Evolutionary conservation across 30 jellyfish, hydroid and myxozoan genomes (phyloP), one percentile per base, ranked within the genome.

Genomic region (Pelagia noctiluca): DNA sequence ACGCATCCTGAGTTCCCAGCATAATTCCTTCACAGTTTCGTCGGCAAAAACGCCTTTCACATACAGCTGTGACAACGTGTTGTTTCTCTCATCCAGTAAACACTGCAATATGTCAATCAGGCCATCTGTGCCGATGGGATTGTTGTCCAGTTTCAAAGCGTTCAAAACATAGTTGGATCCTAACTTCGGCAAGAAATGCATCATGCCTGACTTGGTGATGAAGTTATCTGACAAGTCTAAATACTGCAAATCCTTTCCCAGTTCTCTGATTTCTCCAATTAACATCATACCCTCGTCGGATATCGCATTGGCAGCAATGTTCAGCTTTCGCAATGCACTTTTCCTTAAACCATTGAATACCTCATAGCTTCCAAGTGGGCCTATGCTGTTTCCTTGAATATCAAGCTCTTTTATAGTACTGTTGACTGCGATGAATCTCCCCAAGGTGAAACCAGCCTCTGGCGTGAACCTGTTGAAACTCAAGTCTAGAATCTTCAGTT

Each of bases 401-500:
- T 33, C 62, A 2, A 82, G 82, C 35, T 69, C 92, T 35, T 52
- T 31, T 0, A 82, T 80, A 10, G 46, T 60, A 19, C 50, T 48
- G 46, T 71, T 30, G 38, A n/a, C 82, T 0, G 81, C 11, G 19
- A 82, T 28, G 21, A 82, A 50, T 22, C 73, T 52, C 23, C 92
- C 85, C 8, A 82, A 32, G 38, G 82, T 82, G 2, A 48, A 25
- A 26, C 92, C 92, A 36, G 84, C 75, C 32, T 82, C 76, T 0
- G 86, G 81, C n/a, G 92, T 82, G 54, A 82, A 82, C 30, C 79
- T 48, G 48, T 82, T 82, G 52, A 68, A 82, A 54, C 92, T 82
- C 61, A 82, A 57, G 31, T 82, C 92, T 1, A 82, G 66, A 19
- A 81, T 68, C 50, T 70, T 35, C 25, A 82, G 22, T 24, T 54